Evolutionary conservation across 2,113 vertebrate genomes (phyloP).

Genomic region (Acanthochromis polyacanthus): DNA sequence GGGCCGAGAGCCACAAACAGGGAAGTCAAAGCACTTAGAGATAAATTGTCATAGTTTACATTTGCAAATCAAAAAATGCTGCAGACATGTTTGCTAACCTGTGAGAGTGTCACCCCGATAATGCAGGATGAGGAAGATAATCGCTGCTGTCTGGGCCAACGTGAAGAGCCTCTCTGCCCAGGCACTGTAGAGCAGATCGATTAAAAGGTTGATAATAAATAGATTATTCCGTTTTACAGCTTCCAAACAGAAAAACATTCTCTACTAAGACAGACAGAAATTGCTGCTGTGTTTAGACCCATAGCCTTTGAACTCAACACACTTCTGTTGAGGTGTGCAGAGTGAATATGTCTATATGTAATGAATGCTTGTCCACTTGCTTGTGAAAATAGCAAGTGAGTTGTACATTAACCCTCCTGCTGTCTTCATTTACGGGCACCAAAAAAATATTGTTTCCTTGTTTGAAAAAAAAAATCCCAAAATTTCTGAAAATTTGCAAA

Average conservation of each 20-base stretch:
- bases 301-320: neutral
- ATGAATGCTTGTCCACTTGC: neutral
- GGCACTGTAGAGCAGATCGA: slow-evolving; percentile 78
- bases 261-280: neutral
- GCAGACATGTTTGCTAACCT: slow-evolving; percentile 75
- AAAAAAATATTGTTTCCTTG: too few species aligned
- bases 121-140: slow-evolving; percentile 86
- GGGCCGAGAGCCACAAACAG: too few species aligned
- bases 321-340: too few species aligned
- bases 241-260: neutral
- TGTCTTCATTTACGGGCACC: too few species aligned
- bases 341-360: neutral
- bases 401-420: neutral
- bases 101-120: slow-evolving; percentile 76
- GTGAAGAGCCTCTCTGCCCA: slow-evolving; percentile 89
- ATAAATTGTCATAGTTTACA: too few species aligned
- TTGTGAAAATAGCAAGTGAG: neutral
- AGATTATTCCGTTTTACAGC: neutral
- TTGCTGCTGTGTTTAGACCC: neutral
- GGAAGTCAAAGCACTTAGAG: too few species aligned
- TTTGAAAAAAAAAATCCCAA: too few species aligned
- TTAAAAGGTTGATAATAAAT: neutral
- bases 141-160: slow-evolving; percentile 81
- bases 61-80: neutral
- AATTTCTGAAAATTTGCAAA: too few species aligned